Base-by-base conservation (phyloP, 2,888 invertebrate species). In the Keiferia lycopersicella region DNA sequence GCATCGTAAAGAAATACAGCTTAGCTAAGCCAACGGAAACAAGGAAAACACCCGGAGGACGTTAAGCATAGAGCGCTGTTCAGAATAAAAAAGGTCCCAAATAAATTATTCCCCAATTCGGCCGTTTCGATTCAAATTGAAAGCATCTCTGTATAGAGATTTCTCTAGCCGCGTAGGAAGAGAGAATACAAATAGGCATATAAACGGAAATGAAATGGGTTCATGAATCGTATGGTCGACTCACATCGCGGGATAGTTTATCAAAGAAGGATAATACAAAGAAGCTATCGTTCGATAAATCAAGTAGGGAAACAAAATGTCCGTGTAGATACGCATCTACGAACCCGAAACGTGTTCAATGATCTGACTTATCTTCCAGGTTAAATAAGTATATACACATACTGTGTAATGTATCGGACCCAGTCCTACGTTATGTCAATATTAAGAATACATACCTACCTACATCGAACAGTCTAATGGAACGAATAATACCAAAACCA, bases 111-210 rank as follows among this genome's bases (percentile, higher is more conserved):
- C 81, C 82, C 82, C 83, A 81, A 88, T 86, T 86, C 88, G 84
- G 81, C 83, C 84, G 85, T 87, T 88, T 86, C 87, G 80, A 88
- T 89, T 89, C 86, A 86, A 89, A 90, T 88, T 87, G 88, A 88
- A 88, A 90, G 80, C 84, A 86, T 86, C 82, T 82, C 80, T 83
- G 81, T 86, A 87, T 86, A 86, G 82, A 88, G 85, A 87, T 88
- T 88, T 87, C 77, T 87, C 83, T 87, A 86, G 86, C 86, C 86
- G 78, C 85, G 80, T 80, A 80, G 77, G 82, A 84, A 83, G 78
- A 84, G 79, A 84, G 84, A 88, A 88, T 87, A 90, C 86, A 87
- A 88, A 88, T 88, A 86, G 86, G 80, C 84, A 82, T 81, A 87
- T 88, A 88, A 88, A 86, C 84, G 83, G 80, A 86, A 86, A 86